Base-by-base conservation (phyloP, 2,797 vertebrate genomes). In the Gallinago stenura region DNA sequence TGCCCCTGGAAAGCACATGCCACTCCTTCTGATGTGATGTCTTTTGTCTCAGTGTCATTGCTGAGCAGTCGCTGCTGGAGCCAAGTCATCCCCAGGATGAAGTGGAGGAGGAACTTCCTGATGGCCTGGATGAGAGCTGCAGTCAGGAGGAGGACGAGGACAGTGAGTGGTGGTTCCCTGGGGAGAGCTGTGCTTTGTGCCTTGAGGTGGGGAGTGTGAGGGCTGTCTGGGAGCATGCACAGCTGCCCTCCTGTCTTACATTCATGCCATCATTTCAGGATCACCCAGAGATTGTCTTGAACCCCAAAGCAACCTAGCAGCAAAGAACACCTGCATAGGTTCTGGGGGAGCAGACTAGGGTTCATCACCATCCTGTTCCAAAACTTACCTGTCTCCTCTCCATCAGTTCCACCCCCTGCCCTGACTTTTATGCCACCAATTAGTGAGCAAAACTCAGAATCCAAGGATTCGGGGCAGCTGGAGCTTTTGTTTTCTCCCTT, bases 41-140 rank as follows among this genome's bases (percentile, higher is more conserved):
- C 46, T 22, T 90, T 81, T 84, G 72, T 95, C 30, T 31, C n/a
- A 96, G 95, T 58, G 65, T 66, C 51, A 6, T 46, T 56, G 66
- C 51, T 79, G 83, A 79, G n/a, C 66, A 84, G 51, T 58, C 1
- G 0, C 89, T 30, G 30, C 80, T 92, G 78, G 89, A 96, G 51
- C 88, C 1, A 1, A 95, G 18, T 81, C 97, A 97, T 56, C 72
- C 83, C 25, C 97, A 97, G 58, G 95, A 94, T 0, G 75, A 94
- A 73, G 90, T 51, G 4, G 99, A 99, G 87, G 99, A 99, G 90
- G 99, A 99, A 83, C 96, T 99, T 79, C 97, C 97, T 17, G 98
- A 98, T 84, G 98, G 98, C 76, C 85, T 99, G 93, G 98, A 99
- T 3, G 98, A 98, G 35, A 97, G 89, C 95, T 98, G 98, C 81